Evolutionary conservation across 2,888 invertebrate species (phyloP), one percentile per base, ranked within the genome.

Genomic region (Polia nebulosa): DNA sequence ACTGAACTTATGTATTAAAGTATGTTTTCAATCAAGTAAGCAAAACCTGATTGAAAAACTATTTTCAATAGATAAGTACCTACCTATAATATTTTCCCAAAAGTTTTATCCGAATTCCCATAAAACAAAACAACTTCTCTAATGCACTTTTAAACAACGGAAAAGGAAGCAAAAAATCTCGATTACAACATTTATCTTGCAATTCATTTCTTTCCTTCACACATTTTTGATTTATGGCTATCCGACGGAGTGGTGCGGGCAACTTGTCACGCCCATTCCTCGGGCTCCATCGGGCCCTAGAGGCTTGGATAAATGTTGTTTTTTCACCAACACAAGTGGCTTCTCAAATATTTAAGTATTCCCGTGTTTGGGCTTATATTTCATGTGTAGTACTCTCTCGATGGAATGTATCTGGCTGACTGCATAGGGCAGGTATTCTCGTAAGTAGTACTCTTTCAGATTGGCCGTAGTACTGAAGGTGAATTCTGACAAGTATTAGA

Each of bases 341-440:
- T 69, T 56, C 67, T 77, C 49, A 68, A 70, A 80, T 81, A 81
- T 82, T 78, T 72, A 81, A 76, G 76, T 51, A 72, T 68, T 68
- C 73, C 69, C 72, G 56, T 49, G 27, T 70, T 62, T 51, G 29
- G 52, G 25, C 41, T 75, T 68, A 71, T 78, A 76, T 80, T 70
- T 79, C 72, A 70, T 76, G 51, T 75, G 67, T 67, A 75, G 52
- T 47, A 34, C 67, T 17, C 45, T 72, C 45, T 64, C 41, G 11
- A 20, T 58, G 25, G 55, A 57, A 74, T 70, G 29, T 63, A 52
- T 61, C 36, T 44, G 45, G 20, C 22, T 70, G n/a, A 17, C 29
- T 53, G 39, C 55, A 44, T 11, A 25, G 20, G 22, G 32, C n/a
- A 17, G 13, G 34, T 45, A 59, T 29, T 52, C 34, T 56, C 27